Evolutionary conservation across 2,113 vertebrate species (phyloP).

Genomic region (Marmota flaviventris): DNA sequence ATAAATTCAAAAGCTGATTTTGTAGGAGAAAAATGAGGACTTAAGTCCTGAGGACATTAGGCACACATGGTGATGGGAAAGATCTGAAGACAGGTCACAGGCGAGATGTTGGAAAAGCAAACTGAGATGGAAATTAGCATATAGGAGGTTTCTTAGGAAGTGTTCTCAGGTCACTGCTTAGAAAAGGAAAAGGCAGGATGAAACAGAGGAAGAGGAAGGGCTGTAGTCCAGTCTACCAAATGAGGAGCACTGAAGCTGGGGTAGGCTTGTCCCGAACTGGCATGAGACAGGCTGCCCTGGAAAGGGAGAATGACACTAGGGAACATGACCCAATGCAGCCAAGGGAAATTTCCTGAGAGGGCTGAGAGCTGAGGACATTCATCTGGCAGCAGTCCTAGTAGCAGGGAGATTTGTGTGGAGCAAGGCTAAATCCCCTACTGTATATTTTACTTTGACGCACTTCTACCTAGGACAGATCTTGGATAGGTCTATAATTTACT

Average conservation of each 20-base stretch:
- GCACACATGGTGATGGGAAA: background rate
- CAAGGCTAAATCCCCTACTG: too few species aligned
- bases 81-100: background rate
- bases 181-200: background rate
- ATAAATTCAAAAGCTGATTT: conserved; percentile 42
- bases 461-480: background rate
- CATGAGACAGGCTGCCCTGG: too few species aligned
- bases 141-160: background rate
- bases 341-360: background rate
- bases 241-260: background rate
- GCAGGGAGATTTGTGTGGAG: background rate
- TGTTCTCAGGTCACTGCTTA: background rate
- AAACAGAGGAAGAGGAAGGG: background rate
- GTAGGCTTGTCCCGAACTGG: background rate
- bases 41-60: background rate
- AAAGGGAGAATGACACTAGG: too few species aligned
- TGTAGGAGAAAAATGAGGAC: background rate
- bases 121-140: background rate
- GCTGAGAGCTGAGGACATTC: background rate
- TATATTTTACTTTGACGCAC: background rate
- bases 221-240: background rate
- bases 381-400: background rate
- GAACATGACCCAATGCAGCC: too few species aligned
- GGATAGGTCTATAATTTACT: background rate
- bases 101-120: background rate